Evolutionary conservation across 2,797 vertebrate species (phyloP).

Genomic region (Enteromius unitaeniatus): DNA sequence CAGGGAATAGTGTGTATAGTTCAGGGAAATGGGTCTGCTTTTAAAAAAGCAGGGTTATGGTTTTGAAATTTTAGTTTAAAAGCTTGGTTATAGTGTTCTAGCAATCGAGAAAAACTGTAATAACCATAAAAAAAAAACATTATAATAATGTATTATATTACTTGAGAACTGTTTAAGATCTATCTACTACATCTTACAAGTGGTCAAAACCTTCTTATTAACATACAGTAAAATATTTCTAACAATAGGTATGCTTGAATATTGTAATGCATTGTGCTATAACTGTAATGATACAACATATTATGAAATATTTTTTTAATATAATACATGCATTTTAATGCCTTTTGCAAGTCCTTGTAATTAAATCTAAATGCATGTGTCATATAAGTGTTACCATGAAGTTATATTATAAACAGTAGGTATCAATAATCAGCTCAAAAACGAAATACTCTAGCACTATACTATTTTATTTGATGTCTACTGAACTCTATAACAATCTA

Average conservation of each 20-base stretch:
- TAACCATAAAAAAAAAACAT: background rate
- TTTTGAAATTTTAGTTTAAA: too few species aligned
- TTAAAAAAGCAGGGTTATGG: too few species aligned
- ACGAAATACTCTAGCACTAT: background rate
- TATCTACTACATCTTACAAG: background rate
- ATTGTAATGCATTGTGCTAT: too few species aligned
- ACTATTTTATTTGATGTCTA: constrained; percentile 2
- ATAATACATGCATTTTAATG: background rate
- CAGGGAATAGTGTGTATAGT: too few species aligned
- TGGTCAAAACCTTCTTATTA: background rate
- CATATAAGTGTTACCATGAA: background rate
- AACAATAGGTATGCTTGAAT: too few species aligned
- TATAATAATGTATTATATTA: background rate
- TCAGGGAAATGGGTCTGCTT: too few species aligned
- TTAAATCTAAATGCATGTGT: background rate
- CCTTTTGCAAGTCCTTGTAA: background rate
- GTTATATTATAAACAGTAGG: background rate
- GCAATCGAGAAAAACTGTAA: background rate
- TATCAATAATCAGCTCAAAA: background rate
- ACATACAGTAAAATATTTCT: background rate
- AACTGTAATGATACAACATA: background rate
- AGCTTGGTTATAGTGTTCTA: too few species aligned
- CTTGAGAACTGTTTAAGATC: background rate
- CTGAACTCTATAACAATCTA: background rate
- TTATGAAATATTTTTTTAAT: too few species aligned